Evolutionary conservation across 1,140 invertebrate genomes (phyloP).

Genomic region (Drosophila watanabei): DNA sequence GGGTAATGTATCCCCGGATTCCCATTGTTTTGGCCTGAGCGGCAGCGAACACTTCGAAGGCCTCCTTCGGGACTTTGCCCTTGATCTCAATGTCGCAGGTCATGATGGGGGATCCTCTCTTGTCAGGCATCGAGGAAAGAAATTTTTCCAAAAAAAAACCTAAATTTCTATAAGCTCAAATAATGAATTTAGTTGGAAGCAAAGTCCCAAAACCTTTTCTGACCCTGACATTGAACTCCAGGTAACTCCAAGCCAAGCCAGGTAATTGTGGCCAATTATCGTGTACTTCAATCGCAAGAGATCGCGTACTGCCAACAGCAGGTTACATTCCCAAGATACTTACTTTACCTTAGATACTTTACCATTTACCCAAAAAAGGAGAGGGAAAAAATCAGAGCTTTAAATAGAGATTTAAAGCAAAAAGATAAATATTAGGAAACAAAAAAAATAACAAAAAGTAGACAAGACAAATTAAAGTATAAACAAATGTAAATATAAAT

Average conservation of each 20-base stretch:
- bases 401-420: constrained; percentile 5
- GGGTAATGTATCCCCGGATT: constrained; percentile 53
- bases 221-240: constrained; percentile 40
- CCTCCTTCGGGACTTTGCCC: constrained; percentile 54
- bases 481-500: constrained; percentile 55
- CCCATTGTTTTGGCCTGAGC: constrained; percentile 56
- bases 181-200: constrained; percentile 3
- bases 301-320: constrained; percentile 9
- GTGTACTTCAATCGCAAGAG: constrained; percentile 14
- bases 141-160: not conserved
- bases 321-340: constrained; percentile 35
- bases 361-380: not conserved
- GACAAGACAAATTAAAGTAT: constrained; percentile 20
- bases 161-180: not conserved
- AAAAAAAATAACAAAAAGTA: constrained; percentile 5
- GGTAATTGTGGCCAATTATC: constrained; percentile 41
- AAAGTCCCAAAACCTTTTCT: constrained; percentile 3
- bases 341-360: constrained; percentile 11
- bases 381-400: not conserved
- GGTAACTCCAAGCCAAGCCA: not conserved
- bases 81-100: constrained; percentile 58
- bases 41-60: constrained; percentile 53
- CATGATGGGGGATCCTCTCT: constrained; percentile 15
- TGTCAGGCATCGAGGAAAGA: not conserved
- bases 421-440: not conserved